Base-by-base conservation (phyloP, 2,888 invertebrate genomes). In the Sarcophaga variegata region DNA sequence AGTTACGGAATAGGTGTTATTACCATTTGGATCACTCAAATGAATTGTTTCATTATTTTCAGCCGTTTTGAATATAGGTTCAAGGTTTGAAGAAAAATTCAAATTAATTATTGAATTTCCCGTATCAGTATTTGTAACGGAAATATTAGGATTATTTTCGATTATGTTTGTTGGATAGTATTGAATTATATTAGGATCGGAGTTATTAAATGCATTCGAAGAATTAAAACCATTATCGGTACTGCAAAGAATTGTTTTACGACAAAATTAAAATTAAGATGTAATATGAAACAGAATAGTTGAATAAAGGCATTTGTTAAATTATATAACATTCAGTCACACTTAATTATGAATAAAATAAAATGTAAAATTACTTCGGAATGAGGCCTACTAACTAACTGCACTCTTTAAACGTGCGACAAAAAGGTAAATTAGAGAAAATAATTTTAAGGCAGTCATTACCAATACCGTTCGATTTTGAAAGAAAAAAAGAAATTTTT, bases 51-150 rank as follows among this genome's bases (percentile, higher is more conserved):
- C 88, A 3, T 88, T 85, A 1, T 89, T 88, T 14, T 88, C 88
- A 47, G 89, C 89, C 10, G 72, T 66, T 20, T 88, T 88, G 37
- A 89, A 90, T 81, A 90, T 90, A 10, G 90, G 90, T 60, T 90
- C 89, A 8, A 90, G 87, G 0, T 83, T 81, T 3, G 90, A 89
- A 14, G 90, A 89, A 2, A 88, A 78, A 45, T 88, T 87, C 0
- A 88, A 83, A 67, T 85, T 54, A 2, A 54, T 63, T 37, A 69
- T 11, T 69, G 66, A 37, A 70, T 20, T 66, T 72, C 27, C 10
- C 8, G 67, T 17, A n/a, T 74, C 11, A 11, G 79, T 62, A 6
- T 80, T 83, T 37, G 86, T 74, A n/a, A 75, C 71, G 4, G 67
- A 37, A 22, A 71, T 14, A 11, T 63, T 80, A 10, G 71, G 27